A percentile compares a stretch with the other conserved stretches of the same genome.
These are phyloP conservation scores for Anguilla pacifica DNA, from an alignment of 2,797 vertebrate species.

Conservation along the genomic window DNA sequence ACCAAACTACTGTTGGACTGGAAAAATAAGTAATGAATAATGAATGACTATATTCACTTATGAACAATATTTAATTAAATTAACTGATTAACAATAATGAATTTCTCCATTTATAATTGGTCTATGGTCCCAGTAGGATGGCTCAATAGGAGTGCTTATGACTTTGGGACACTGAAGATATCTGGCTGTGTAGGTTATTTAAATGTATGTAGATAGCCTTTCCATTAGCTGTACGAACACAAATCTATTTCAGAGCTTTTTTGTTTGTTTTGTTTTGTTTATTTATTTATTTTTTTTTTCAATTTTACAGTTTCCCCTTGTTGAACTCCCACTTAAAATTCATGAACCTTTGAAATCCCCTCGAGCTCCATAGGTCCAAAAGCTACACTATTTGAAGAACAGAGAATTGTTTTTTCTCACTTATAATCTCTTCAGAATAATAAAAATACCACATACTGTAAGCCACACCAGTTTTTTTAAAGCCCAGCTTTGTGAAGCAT, in stretches of 20 bases:
- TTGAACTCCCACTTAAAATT: conserved; percentile 55
- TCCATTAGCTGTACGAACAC: conserved; percentile 28
- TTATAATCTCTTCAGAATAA: conserved; percentile 29
- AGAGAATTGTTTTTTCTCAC: conserved; percentile 28
- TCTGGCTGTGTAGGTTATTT: not conserved
- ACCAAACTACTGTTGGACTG: not conserved
- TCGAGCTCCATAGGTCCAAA: conserved; percentile 37
- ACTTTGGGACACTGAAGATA: not conserved
- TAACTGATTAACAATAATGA: too few relatives aligned
- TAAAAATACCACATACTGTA: not conserved
- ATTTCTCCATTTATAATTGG: not conserved
- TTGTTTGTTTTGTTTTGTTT: not conserved
- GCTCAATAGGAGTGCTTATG: not conserved
- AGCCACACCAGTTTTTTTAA: not conserved
- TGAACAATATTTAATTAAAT: too few relatives aligned
- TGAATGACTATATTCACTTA: too few relatives aligned
- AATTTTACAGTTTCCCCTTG: conserved; percentile 48
- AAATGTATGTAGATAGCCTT: conserved; percentile 3
- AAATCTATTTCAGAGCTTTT: conserved; percentile 35
- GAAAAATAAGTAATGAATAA: not conserved
- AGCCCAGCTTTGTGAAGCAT: not conserved
- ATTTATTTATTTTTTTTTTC: conserved; percentile 37
- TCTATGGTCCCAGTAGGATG: not conserved
- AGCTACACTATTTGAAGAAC: conserved; percentile 46
- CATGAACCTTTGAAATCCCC: conserved; percentile 49